Conservation (phyloP, 2,797 vertebrate species). For the Pempheris klunzingeri region DNA sequence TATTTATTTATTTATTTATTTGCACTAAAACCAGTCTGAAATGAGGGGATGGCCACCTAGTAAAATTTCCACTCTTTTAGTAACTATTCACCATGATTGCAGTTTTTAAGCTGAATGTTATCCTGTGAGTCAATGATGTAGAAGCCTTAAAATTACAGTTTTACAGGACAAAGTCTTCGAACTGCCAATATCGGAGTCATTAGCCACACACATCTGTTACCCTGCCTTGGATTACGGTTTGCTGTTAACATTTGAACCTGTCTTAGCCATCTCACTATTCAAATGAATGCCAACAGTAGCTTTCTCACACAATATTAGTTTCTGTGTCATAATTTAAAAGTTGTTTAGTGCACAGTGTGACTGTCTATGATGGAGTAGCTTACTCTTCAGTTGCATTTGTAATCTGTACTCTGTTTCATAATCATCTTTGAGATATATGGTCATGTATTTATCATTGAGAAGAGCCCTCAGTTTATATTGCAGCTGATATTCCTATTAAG, state of each 20-base stretch:
- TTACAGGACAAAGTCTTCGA: constrained; percentile 36
- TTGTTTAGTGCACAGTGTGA: constrained; percentile 27
- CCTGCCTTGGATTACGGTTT: constrained; percentile 69
- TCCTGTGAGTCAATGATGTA: constrained; percentile 34
- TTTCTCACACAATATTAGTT: constrained; percentile 36
- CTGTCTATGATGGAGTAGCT: constrained; percentile 3
- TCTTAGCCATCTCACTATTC: constrained; percentile 38
- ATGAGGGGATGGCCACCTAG: not conserved
- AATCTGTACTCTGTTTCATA: constrained; percentile 42
- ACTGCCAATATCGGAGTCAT: constrained; percentile 62
- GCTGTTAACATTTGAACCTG: constrained; percentile 34
- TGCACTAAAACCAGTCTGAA: constrained; percentile 43
- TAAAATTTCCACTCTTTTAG: constrained; percentile 17
- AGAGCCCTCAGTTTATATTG: constrained; percentile 26
- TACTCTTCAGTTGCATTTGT: constrained; percentile 37
- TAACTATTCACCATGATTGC: constrained; percentile 14
- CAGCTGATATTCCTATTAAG: constrained; percentile 8
- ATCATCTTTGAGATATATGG: constrained; percentile 11
- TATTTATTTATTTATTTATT: constrained; percentile 31
- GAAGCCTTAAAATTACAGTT: constrained; percentile 72
- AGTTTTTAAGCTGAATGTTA: constrained; percentile 61
- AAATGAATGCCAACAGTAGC: constrained; percentile 38
- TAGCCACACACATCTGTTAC: constrained; percentile 43
- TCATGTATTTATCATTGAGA: constrained; percentile 38
- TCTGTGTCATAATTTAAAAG: constrained; percentile 26